Conservation (phyloP, 1,140 invertebrate species). For the Planococcus citri region DNA sequence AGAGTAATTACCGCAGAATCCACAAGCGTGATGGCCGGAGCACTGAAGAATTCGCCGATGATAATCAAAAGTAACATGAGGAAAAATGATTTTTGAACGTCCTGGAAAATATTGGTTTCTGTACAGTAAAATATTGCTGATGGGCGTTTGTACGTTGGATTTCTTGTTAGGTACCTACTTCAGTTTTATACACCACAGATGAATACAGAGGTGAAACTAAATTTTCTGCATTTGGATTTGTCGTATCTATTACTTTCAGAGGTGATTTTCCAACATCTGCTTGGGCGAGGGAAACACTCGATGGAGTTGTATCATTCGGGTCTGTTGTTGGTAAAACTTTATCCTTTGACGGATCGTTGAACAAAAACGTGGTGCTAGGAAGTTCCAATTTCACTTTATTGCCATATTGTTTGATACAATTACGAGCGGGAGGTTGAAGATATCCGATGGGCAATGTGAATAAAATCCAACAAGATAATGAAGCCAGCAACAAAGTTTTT, state of each 20-base stretch:
- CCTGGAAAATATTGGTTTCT: constrained; percentile 38
- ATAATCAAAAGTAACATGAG: constrained; percentile 80
- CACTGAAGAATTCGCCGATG: constrained; percentile 94
- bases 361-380: constrained; percentile 33
- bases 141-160: not conserved
- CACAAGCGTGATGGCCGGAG: constrained; percentile 92
- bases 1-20: constrained; percentile 86
- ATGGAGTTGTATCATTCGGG: not conserved
- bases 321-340: not conserved
- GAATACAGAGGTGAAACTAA: constrained; percentile 88
- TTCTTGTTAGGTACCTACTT: constrained; percentile 34
- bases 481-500: constrained; percentile 76
- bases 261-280: constrained; percentile 49
- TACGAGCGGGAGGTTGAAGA: constrained; percentile 81
- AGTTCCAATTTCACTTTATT: constrained; percentile 39
- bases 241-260: constrained; percentile 58
- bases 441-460: constrained; percentile 93
- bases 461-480: constrained; percentile 85
- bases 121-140: not conserved
- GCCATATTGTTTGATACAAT: constrained; percentile 66
- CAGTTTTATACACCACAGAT: constrained; percentile 71
- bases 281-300: not conserved
- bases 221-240: constrained; percentile 57
- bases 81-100: constrained; percentile 94
- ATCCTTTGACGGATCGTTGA: constrained; percentile 24